Base-by-base conservation (phyloP, 92 coral and sea anemone genomes). In the Parazoanthus atlanticus region DNA sequence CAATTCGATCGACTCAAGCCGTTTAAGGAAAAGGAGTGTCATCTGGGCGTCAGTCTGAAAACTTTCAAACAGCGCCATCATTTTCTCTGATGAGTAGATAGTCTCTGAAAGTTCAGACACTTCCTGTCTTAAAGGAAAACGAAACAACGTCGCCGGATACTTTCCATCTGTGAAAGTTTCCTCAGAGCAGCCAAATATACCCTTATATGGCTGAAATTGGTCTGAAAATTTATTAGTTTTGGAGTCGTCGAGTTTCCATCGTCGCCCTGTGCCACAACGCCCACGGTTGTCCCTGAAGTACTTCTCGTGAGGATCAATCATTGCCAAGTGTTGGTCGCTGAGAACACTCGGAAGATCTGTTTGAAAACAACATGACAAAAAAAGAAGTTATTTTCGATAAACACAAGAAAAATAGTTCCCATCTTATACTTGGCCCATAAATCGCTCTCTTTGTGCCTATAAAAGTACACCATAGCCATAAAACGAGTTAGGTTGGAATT, bases 281-380 rank as follows among this genome's bases (percentile, higher is more conserved):
- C 91, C 91, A 54, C 30, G 31, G 28, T 54, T 38, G 86, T 88
- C 91, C 52, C 79, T 82, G 74, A 96, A 95, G 91, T 91, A 93
- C 85, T 92, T 91, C 85, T 96, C 96, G 73, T 96, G 98, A 2
- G 99, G 99, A 71, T 96, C 99, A 26, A 96, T 90, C 71, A 96
- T 78, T 4, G 94, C 95, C 29, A 96, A 36, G 66, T 87, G 88
- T 26, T 92, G 89, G 23, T 91, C 93, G 79, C 99, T 96, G 6
- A 95, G 84, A 13, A 96, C 90, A 40, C 96, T 91, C 21, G 99
- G 99, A 64, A 95, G 95, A 84, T 96, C 99, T 96, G 86, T 25
- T 19, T 61, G 17, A 0, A 21, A 61, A 61, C 21, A 36, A 0
- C 31, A 36, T 36, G 17, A 36, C 8, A 73, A 31, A 36, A 33